Evolutionary conservation across 1,140 invertebrate species (phyloP), one percentile per base, ranked within the genome.

Genomic region (Glossosoma conforme): DNA sequence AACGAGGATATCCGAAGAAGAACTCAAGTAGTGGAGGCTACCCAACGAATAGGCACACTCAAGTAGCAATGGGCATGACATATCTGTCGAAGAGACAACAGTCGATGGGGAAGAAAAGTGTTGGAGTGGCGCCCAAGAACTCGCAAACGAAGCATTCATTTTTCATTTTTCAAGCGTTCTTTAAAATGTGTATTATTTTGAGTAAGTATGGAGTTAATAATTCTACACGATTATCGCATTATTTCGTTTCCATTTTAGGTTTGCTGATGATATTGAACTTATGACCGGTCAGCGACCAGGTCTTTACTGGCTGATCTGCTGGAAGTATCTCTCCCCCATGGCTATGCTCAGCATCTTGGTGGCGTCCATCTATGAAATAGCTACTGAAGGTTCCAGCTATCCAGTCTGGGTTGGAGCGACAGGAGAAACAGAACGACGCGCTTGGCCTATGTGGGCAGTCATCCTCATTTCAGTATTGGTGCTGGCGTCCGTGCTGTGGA

Each of bases 221-320:
- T 28, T 28, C 18, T 38, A 21, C 17, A 48, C 11, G 25, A 35
- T 59, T 53, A n/a, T n/a, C n/a, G n/a, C n/a, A n/a, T n/a, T n/a
- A n/a, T n/a, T n/a, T n/a, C n/a, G n/a, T n/a, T n/a, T n/a, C n/a
- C n/a, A n/a, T n/a, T 59, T 14, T 49, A 90, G 87, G 62, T 95
- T 96, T 63, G 86, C 89, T 3, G 91, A 94, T 62, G 92, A 96
- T 65, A 93, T 96, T 55, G 90, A 96, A 71, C 74, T 93, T 63
- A 97, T 97, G 93, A 95, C 91, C 2, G 92, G 93, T 0, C 82
- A 81, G 33, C 73, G 90, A 20, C 91, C 92, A 2, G 84, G 84
- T 1, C 72, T 90, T 3, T 96, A 93, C 64, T 95, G 91, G 91
- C 69, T 92, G 52, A 84, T 94, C 53, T 96, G 92, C 66, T 96